Evolutionary conservation across 2,888 invertebrate species (phyloP), one percentile per base, ranked within the genome.

Genomic region (Pherbina coryleti): DNA sequence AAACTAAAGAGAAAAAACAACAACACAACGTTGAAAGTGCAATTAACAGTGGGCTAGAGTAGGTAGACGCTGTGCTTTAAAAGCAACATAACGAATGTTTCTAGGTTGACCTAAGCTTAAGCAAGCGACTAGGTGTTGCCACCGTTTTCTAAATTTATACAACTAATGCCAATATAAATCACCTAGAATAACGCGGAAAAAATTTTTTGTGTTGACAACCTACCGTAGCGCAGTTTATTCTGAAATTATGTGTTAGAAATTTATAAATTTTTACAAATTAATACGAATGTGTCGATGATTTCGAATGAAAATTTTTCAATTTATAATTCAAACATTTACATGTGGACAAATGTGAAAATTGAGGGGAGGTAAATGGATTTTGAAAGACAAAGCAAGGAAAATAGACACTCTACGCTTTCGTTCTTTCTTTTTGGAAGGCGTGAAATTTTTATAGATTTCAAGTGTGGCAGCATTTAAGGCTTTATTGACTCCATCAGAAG

Each of bases 371-470:
- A 55, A 19, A 9, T 25, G 57, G 7, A n/a, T 8, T 19, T 60
- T 60, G 14, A 44, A 44, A 44, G 44, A 2, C 37, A 37, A 37
- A 5, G 7, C 5, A 37, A 37, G 8, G 7, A 44, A 25, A 60
- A 60, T 55, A 2, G 17, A 60, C 28, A n/a, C 17, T 60, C 22
- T 11, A 11, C 28, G 53, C 19, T 55, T 55, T 17, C 55, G 19
- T n/a, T n/a, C n/a, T n/a, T 19, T 22, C n/a, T 37, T 44, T 44
- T 57, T 3, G 8, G 7, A 19, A 9, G 2, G 25, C 28, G 22
- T 60, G 28, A 25, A 25, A 60, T 60, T 60, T 60, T 60, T 28
- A 60, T 60, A 60, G 25, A 25, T 60, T 60, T 60, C 60, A 60
- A 60, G 60, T 25, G 28, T 60, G 60, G 60, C 22, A 25, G 60